Conservation (phyloP, 2,113 vertebrate species). For the Sceloporus undulatus region DNA sequence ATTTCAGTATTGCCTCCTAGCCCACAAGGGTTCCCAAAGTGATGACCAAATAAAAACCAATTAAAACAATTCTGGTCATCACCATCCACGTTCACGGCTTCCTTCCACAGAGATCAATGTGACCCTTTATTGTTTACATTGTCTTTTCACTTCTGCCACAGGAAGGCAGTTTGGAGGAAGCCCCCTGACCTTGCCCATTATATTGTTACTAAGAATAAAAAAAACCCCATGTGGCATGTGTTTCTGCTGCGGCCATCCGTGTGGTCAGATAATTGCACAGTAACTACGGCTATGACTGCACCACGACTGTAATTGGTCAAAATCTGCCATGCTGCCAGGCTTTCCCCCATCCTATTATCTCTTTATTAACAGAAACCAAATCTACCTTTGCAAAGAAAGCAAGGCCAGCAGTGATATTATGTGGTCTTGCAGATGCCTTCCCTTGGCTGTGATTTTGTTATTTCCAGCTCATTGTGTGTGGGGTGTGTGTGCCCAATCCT, state of each 20-base stretch:
- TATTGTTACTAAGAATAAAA: slow-evolving; percentile 59
- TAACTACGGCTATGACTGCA: slow-evolving; percentile 53
- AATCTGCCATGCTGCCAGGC: slow-evolving; percentile 61
- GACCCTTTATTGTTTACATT: not conserved
- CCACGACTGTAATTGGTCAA: slow-evolving; percentile 47
- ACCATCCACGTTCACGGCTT: too few species aligned
- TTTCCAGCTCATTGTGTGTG: not conserved
- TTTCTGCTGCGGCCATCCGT: slow-evolving; percentile 18
- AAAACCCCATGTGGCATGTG: slow-evolving; percentile 22
- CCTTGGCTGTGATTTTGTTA: slow-evolving; percentile 10
- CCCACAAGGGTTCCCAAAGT: too few species aligned
- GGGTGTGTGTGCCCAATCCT: too few species aligned
- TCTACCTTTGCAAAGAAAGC: slow-evolving; percentile 61
- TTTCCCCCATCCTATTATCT: slow-evolving; percentile 54
- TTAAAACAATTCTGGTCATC: not conserved
- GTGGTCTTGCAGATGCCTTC: not conserved
- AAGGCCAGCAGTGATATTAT: slow-evolving; percentile 44
- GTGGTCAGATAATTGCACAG: slow-evolving; percentile 66
- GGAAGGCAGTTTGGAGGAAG: slow-evolving; percentile 2
- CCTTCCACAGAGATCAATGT: not conserved
- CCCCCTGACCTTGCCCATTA: slow-evolving; percentile 38
- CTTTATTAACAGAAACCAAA: slow-evolving; percentile 70
- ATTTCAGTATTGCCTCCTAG: too few species aligned
- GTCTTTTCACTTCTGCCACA: not conserved
- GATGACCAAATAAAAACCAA: too few species aligned